These are phyloP conservation scores for Drosophila kurseongensis DNA, from an alignment of 1,140 invertebrate genomes.

Conservation along the genomic window DNA sequence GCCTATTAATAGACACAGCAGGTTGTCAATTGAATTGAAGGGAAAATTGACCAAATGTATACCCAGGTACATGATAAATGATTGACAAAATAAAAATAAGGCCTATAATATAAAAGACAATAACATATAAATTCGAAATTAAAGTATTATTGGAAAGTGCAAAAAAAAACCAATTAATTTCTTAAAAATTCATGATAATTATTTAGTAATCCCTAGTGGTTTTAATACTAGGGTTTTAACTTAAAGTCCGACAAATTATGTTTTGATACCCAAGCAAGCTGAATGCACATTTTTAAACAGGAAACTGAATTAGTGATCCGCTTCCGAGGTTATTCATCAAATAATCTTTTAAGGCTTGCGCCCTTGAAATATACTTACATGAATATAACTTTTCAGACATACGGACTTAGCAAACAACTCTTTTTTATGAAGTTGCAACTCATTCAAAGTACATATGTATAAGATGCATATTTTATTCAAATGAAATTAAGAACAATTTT, in stretches of 20 bases:
- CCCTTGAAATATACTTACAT: slow-evolving; percentile 13
- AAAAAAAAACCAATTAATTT: too few species aligned
- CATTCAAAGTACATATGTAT: too few species aligned
- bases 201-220: too few species aligned
- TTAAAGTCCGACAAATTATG: too few species aligned
- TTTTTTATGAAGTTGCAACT: neutral
- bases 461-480: neutral
- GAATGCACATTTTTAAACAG: slow-evolving; percentile 4
- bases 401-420: neutral
- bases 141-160: too few species aligned
- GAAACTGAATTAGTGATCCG: slow-evolving; percentile 5
- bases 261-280: too few species aligned
- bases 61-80: too few species aligned
- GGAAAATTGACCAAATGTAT: neutral
- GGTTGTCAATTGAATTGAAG: slow-evolving; percentile 6
- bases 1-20: slow-evolving; percentile 20
- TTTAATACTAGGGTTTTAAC: too few species aligned
- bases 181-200: too few species aligned
- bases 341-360: slow-evolving; percentile 11
- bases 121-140: too few species aligned
- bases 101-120: too few species aligned
- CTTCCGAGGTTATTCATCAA: slow-evolving; percentile 15
- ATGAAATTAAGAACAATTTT: neutral
- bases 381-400: neutral
- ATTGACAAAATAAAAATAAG: too few species aligned